A percentile compares a stretch with the other conserved stretches of the same genome.
Evolutionary conservation across 2,797 vertebrate species (phyloP).

Genomic region (Melanogrammus aeglefinus): DNA sequence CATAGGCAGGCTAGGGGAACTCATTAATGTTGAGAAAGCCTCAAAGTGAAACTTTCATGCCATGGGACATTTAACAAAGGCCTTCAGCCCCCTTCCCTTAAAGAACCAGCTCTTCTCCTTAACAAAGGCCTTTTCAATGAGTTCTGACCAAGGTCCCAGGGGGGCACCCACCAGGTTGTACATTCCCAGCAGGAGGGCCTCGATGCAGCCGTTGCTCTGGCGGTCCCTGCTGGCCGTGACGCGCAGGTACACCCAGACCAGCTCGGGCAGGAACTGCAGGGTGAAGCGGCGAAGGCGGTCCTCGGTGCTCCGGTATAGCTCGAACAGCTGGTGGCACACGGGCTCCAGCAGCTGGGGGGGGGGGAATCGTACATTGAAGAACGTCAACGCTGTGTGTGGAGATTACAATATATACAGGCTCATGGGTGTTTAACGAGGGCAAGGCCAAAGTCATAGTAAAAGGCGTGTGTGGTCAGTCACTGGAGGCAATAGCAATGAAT

Average conservation of each 20-base stretch:
- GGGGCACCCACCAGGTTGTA: constrained; percentile 89
- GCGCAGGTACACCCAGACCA: constrained; percentile 94
- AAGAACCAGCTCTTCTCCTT: too few species aligned
- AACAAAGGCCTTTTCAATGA: too few species aligned
- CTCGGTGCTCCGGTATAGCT: constrained; percentile 92
- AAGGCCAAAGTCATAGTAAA: not conserved
- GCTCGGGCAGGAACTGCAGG: constrained; percentile 92
- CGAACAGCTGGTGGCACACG: constrained; percentile 96
- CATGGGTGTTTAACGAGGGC: not conserved
- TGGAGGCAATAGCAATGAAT: too few species aligned
- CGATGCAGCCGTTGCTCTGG: constrained; percentile 94
- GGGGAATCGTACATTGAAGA: constrained; percentile 11
- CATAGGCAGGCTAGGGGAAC: too few species aligned
- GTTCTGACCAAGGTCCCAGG: too few species aligned
- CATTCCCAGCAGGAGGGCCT: constrained; percentile 93
- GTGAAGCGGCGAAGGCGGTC: constrained; percentile 92
- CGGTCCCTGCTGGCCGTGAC: constrained; percentile 90
- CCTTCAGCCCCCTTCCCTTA: too few species aligned
- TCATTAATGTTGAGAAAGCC: too few species aligned
- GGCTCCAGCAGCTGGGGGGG: constrained; percentile 86
- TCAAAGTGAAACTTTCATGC: too few species aligned
- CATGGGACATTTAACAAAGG: too few species aligned
- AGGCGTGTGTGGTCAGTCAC: not conserved
- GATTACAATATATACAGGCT: not conserved
- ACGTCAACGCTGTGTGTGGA: not conserved